Evolutionary conservation across 2,888 invertebrate genomes (phyloP), one percentile per base, ranked within the genome.

Genomic region (Nephrocerus scutellatus): DNA sequence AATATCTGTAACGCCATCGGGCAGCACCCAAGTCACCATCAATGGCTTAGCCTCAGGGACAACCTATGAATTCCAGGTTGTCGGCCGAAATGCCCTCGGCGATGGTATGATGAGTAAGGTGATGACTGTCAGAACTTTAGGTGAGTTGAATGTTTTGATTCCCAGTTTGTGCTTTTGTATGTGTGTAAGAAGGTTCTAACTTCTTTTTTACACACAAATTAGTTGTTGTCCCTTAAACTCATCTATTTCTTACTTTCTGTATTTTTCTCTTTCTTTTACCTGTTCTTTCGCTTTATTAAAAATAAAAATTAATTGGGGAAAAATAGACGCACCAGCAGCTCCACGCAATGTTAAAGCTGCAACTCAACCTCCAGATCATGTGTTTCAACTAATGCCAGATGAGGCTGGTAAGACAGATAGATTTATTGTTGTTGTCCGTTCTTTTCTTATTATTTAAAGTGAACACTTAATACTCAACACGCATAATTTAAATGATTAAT

Each of bases 71-170:
- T 95, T 96, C 70, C 90, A 92, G 74, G 90, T 96, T 41, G 82
- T 93, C 56, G 91, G 95, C 42, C 87, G 91, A 64, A 96, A 96
- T 68, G 82, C 87, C 10, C 79, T 92, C 39, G 95, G 96, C 47
- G 90, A 93, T 62, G 95, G 95, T 47, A 87, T 92, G 84, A 87
- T 88, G 79, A 93, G 93, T 73, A 87, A 91, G 71, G 80, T 87
- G 44, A 85, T 93, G 62, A 86, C 84, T 42, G 85, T 90, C 52
- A 76, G 83, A 63, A 95, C 95, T 40, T 75, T 87, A 61, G 91
- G 93, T 93, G 74, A 67, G 68, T 66, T 35, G 14, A 36, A 19
- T 18, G 30, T 36, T 45, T 19, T 39, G 43, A 18, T 14, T 4
- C 26, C 21, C 6, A 19, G 30, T 37, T 29, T 24, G 21, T 30